Conservation (phyloP, 2,797 vertebrate genomes). For the Adrianichthys oophorus region DNA sequence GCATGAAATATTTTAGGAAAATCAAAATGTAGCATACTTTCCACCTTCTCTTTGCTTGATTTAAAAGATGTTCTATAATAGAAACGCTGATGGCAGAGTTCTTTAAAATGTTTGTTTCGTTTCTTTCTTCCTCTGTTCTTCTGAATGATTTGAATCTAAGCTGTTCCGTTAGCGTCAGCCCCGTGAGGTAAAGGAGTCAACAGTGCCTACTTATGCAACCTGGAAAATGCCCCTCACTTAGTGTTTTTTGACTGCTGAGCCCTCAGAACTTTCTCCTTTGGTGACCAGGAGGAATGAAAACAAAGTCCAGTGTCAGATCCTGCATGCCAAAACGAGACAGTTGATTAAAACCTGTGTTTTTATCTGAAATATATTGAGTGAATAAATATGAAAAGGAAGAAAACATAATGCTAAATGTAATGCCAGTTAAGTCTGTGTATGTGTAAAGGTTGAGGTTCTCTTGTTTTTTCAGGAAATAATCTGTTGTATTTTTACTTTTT, state of each 20-base stretch:
- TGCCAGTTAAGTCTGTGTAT: too few species aligned
- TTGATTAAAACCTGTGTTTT: neutral
- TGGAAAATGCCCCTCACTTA: conserved; percentile 15
- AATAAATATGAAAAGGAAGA: neutral
- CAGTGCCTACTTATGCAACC: conserved; percentile 25
- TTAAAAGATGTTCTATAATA: too few species aligned
- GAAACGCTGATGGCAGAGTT: neutral
- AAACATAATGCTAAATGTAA: too few species aligned
- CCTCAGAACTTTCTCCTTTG: conserved; percentile 24
- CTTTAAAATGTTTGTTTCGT: neutral
- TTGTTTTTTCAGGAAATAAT: too few species aligned
- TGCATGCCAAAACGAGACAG: neutral
- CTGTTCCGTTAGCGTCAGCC: conserved; percentile 1
- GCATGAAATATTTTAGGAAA: too few species aligned
- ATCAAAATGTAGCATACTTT: neutral
- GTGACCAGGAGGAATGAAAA: conserved; percentile 35
- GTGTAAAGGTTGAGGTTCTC: too few species aligned
- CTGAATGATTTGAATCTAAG: conserved; percentile 1
- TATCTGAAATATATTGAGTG: neutral
- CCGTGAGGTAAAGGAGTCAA: conserved; percentile 12
- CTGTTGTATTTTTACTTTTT: too few species aligned
- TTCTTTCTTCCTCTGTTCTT: neutral
- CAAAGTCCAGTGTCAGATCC: conserved; percentile 10
- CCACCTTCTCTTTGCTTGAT: neutral
- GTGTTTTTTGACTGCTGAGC: conserved; percentile 7